phyloP scores from a whole-genome alignment of 2,113 vertebrate genomes.

The Campylomormyrus numenius region DNA sequence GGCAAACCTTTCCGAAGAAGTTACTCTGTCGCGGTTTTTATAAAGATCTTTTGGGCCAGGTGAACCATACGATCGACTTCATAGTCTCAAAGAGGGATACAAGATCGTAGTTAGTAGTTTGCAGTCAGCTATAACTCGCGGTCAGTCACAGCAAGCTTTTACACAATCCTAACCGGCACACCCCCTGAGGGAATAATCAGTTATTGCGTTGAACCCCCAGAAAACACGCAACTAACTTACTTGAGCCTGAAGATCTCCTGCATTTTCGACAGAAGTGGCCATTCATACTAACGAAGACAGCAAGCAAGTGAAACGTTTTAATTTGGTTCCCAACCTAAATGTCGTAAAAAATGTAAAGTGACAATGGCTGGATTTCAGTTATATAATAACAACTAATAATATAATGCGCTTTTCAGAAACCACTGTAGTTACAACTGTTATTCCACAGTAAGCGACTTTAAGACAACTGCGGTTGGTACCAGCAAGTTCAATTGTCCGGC shows the following conservation, averaged over 20 bases:
- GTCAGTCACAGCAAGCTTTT: not conserved
- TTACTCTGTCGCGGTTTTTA: not conserved
- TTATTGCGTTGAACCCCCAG: not conserved
- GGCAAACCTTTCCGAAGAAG: not conserved
- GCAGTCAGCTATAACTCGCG: not conserved
- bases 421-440: not conserved
- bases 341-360: not conserved
- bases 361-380: not conserved
- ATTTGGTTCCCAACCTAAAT: not conserved
- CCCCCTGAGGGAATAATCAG: not conserved
- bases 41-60: not conserved
- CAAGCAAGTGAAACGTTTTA: not conserved
- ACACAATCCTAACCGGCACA: not conserved
- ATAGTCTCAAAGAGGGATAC: not conserved
- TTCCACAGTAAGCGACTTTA: not conserved
- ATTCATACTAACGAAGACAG: slow-evolving; percentile 12
- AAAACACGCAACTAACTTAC: slow-evolving; percentile 38
- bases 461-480: not conserved
- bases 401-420: not conserved
- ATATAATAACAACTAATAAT: not conserved
- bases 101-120: not conserved
- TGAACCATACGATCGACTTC: not conserved
- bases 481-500: not conserved
- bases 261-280: slow-evolving; percentile 32
- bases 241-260: slow-evolving; percentile 56